phyloP scores from a whole-genome alignment of 2,888 invertebrate genomes.

The Palloptera scutellata region DNA sequence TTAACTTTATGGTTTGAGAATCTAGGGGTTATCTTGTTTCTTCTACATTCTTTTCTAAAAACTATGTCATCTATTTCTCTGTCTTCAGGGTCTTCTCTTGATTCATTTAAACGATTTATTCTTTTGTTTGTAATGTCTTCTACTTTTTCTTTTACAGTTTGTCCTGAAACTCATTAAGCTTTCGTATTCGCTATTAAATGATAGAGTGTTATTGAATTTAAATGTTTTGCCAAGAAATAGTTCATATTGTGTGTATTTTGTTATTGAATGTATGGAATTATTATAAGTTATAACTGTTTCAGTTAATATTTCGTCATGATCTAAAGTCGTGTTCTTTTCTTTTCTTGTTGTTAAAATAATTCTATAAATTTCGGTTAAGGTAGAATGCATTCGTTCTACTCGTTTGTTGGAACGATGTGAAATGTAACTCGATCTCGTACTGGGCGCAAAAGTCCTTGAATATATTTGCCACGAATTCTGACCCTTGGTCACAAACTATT shows the following conservation, averaged over 20 bases:
- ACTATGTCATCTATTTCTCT: too few relatives aligned
- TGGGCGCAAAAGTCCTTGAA: conserved; percentile 37
- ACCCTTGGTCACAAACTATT: conserved; percentile 7
- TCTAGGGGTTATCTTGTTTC: conserved; percentile 31
- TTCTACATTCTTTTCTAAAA: too few relatives aligned
- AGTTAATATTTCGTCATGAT: neutral
- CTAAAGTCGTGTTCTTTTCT: conserved; percentile 14
- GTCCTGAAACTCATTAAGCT: conserved; percentile 28
- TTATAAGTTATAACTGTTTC: too few relatives aligned
- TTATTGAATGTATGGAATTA: conserved; percentile 30
- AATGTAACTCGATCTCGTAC: conserved; percentile 28
- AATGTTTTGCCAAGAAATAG: conserved; percentile 22
- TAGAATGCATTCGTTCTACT: conserved; percentile 35
- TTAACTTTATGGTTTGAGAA: conserved; percentile 26
- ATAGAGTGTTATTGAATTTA: conserved; percentile 29
- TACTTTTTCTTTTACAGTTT: conserved; percentile 22
- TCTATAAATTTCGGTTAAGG: conserved; percentile 37
- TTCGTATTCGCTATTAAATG: conserved; percentile 17
- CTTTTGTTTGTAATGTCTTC: conserved; percentile 15
- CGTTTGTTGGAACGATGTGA: conserved; percentile 33
- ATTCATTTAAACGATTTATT: conserved; percentile 23
- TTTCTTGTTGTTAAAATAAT: conserved; percentile 27
- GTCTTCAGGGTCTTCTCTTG: conserved; percentile 30
- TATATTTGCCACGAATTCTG: conserved; percentile 33
- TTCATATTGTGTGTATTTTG: conserved; percentile 32